A percentile compares a stretch with the other conserved stretches of the same genome.
phyloP scores from a whole-genome alignment of 2,888 invertebrate species.

The Hermaeophaga mercurialis region DNA sequence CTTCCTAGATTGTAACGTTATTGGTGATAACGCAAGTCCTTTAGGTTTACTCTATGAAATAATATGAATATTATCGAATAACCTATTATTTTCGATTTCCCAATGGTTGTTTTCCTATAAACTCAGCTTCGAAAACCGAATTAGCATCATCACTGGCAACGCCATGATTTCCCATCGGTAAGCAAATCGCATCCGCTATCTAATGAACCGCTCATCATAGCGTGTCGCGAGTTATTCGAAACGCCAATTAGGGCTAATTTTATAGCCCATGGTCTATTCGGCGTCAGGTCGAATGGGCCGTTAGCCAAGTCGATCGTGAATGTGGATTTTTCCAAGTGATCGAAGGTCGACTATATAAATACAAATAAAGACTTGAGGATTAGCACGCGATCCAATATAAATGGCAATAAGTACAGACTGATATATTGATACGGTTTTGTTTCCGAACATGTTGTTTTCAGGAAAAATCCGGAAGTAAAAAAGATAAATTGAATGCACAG shows the following conservation, averaged over 20 bases:
- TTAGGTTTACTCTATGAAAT: too few species aligned
- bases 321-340: constrained; percentile 11
- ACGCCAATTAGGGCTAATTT: constrained; percentile 21
- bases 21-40: too few species aligned
- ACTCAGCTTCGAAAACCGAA: background rate
- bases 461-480: too few species aligned
- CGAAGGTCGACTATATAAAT: constrained; percentile 18
- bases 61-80: too few species aligned
- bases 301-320: constrained; percentile 22
- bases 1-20: too few species aligned
- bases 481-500: too few species aligned
- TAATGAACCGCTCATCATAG: constrained; percentile 19
- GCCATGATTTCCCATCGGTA: constrained; percentile 21
- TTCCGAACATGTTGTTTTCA: too few species aligned
- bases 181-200: constrained; percentile 11
- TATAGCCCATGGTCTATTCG: constrained; percentile 13
- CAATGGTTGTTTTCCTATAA: background rate
- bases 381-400: constrained; percentile 1
- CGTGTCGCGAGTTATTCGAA: constrained; percentile 21
- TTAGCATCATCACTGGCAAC: background rate
- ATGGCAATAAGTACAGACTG: too few species aligned
- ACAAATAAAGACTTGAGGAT: constrained; percentile 11
- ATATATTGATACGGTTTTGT: too few species aligned
- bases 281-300: constrained; percentile 9
- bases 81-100: too few species aligned